A percentile compares a stretch with the other conserved stretches of the same genome.
Evolutionary conservation across 2,888 invertebrate species (phyloP).

Genomic region (Bembecia ichneumoniformis): DNA sequence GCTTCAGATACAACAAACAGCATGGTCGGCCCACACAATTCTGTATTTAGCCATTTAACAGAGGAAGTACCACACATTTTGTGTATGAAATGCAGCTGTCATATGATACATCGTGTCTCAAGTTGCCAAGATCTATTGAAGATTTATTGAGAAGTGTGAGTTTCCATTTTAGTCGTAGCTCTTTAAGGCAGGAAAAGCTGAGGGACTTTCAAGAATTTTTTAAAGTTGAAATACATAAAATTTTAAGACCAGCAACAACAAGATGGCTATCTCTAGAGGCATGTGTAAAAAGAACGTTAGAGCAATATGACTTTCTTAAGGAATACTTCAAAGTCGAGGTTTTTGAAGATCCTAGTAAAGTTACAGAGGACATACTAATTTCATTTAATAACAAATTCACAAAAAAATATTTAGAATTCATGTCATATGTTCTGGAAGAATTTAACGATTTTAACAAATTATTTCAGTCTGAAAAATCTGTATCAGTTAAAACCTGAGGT

Average conservation of each 20-base stretch:
- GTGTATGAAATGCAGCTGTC: constrained; percentile 28
- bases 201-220: neutral
- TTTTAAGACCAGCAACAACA: constrained; percentile 10
- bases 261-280: too few relatives aligned
- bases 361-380: too few relatives aligned
- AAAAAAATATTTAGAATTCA: too few relatives aligned
- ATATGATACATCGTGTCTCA: constrained; percentile 28
- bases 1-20: constrained; percentile 23
- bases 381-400: too few relatives aligned
- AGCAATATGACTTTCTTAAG: too few relatives aligned
- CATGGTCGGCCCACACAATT: constrained; percentile 20
- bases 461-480: too few relatives aligned
- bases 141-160: constrained; percentile 11
- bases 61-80: constrained; percentile 19
- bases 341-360: too few relatives aligned
- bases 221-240: constrained; percentile 25
- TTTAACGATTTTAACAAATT: too few relatives aligned
- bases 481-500: too few relatives aligned
- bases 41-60: constrained; percentile 10
- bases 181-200: neutral
- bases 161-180: constrained; percentile 6
- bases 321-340: too few relatives aligned
- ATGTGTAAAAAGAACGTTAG: too few relatives aligned
- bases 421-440: too few relatives aligned
- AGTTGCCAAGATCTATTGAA: constrained; percentile 20